Base-by-base conservation (phyloP, 2,113 vertebrate species). In the Actenoides lindsayi region DNA sequence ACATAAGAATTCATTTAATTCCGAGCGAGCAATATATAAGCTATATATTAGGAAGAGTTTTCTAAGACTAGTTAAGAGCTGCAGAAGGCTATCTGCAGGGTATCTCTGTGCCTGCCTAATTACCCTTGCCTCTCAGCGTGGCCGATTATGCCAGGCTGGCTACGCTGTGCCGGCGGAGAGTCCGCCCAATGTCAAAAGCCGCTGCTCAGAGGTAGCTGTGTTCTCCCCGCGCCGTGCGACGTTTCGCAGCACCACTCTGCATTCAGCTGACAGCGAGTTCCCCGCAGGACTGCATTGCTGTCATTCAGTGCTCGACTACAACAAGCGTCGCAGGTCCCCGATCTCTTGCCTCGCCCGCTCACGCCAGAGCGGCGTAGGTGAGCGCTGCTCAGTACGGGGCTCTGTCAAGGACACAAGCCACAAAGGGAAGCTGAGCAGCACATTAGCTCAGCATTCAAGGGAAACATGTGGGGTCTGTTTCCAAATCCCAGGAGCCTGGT, bases 1-100 rank as follows among this genome's bases (percentile, higher is more conserved):
- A 89, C 53, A 9, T 1, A 63, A 42, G 39, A 76, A 83, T 46
- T 54, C 15, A 65, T 78, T 87, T 73, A 65, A 94, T 90, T 95
- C 84, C 80, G 65, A 90, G 67, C 9, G 7, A 91, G 70, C 53
- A 73, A 42, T 57, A 88, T 35, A 59, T 25, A 79, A 79, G 81
- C 75, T 65, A 42, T 48, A 39, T 41, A 80, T 76, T 62, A 65
- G 62, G 42, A 57, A 90, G 80, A 93, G 75, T 95, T 85, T 91
- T 53, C 87, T 73, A 91, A 85, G 84, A 90, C 83, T 44, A 76
- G 65, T 62, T 57, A 79, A 62, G 74, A 76, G 83, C 89, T 84
- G 67, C 94, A 91, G 94, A 93, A 96, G 69, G 83, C 19, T 94
- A 87, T 89, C 95, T 89, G 76, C 89, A 92, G 94, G 94, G 46